Base-by-base conservation (phyloP, 2,888 invertebrate genomes). In the Drosophila helvetica region DNA sequence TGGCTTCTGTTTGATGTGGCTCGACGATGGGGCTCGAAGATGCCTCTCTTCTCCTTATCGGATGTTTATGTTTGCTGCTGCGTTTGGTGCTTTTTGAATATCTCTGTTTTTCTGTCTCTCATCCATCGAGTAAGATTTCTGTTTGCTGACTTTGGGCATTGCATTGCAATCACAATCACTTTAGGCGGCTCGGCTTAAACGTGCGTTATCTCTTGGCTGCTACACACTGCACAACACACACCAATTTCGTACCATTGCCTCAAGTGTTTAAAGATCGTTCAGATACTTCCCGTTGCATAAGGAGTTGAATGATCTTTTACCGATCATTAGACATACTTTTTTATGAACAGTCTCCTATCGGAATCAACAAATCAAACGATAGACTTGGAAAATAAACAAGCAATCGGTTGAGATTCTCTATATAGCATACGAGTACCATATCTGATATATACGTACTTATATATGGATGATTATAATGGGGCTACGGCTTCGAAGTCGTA, bases 1-100 rank as follows among this genome's bases (percentile, higher is more conserved):
- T 88, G 86, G 85, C 85, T 85, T 88, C 85, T 85, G 85, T 88
- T 86, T 85, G 86, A 57, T 57, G 63, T 62, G 42, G 43, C 30
- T 43, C 46, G 60, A 33, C 25, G 55, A 57, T 57, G 63, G 56
- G 42, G 43, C 30, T 27, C 45, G 60, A 30, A 33, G 52, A 38
- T 60, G 55, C 45, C 48, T 33, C 52, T 30, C 48, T 18, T 17
- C 55, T 22, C 30, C 46, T 19, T 56, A 79, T 88, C 86, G 86
- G 86, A 86, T 86, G 86, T 86, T 86, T 85, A 73, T 83, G 77
- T 86, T 83, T 83, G 83, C 65, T 33, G 38, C 38, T 38, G 15
- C 67, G 80, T 72, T 71, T 63, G 73, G 76, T 71, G 86, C 86
- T 80, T 83, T 86, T 42, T 80, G 77, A 78, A 74, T 66, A 60